These are phyloP conservation scores for Ostrea denselamellosa DNA, from an alignment of 1,140 invertebrate species.

Conservation along the genomic window DNA sequence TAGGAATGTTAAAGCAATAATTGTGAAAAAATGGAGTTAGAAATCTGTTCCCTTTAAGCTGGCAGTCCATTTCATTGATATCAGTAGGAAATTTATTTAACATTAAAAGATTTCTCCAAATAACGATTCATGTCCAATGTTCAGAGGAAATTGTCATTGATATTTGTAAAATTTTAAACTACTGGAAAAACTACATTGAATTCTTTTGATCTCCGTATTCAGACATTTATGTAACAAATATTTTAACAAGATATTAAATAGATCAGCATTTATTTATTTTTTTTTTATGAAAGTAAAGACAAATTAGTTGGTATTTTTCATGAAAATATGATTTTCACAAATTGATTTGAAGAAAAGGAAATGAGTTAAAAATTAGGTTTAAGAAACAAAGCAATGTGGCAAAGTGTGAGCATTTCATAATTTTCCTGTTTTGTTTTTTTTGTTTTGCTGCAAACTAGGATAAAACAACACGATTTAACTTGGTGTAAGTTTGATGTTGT, in stretches of 20 bases:
- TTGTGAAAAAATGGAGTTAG: not conserved
- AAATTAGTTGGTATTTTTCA: not conserved
- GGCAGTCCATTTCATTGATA: not conserved
- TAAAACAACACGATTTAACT: slow-evolving; percentile 14
- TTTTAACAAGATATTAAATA: not conserved
- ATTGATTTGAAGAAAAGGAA: not conserved
- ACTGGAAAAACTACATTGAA: not conserved
- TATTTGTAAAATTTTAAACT: not conserved
- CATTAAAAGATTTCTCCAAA: not conserved
- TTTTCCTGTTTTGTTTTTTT: slow-evolving; percentile 18
- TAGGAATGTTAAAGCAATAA: not conserved
- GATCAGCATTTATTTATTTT: not conserved
- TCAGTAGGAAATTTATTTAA: not conserved
- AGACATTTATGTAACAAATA: not conserved
- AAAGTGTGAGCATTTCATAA: not conserved
- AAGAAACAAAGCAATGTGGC: not conserved
- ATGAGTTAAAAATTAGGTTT: not conserved
- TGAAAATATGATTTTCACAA: not conserved
- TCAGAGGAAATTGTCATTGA: not conserved
- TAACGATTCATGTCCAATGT: not conserved
- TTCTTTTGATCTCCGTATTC: not conserved
- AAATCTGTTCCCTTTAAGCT: not conserved
- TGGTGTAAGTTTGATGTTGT: slow-evolving; percentile 40
- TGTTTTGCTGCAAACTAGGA: slow-evolving; percentile 32
- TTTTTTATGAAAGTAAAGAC: not conserved